Percentiles rank a stretch among this genome's conserved stretches.
phyloP scores from a whole-genome alignment of 2,113 vertebrate genomes.

The Propithecus coquereli region DNA sequence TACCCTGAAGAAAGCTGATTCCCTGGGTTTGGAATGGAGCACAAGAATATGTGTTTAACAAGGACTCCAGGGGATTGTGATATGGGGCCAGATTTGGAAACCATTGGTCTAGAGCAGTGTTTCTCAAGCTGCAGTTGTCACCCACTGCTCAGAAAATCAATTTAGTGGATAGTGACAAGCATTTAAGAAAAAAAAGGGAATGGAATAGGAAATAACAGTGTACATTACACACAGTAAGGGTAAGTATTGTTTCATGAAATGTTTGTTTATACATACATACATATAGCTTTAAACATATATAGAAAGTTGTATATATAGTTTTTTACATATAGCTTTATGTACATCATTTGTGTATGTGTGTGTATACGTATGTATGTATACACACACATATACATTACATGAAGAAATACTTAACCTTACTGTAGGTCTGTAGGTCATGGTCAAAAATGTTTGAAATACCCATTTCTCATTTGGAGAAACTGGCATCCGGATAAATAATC shows the following conservation, averaged over 20 bases:
- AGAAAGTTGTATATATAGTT: neutral
- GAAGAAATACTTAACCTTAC: neutral
- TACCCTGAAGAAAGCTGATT: neutral
- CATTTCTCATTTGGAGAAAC: neutral
- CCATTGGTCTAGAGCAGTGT: neutral
- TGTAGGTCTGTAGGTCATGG: neutral
- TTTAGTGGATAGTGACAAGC: neutral
- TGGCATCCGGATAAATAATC: neutral
- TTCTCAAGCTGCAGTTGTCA: neutral
- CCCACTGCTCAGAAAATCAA: neutral
- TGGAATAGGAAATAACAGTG: neutral
- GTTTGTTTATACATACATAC: neutral
- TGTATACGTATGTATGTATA: too few relatives aligned
- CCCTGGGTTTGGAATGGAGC: neutral
- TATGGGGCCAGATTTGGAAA: neutral
- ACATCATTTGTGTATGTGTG: neutral
- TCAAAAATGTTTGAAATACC: conserved; percentile 5
- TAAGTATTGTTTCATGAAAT: conserved; percentile 9
- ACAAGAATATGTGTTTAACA: neutral
- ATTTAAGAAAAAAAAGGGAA: neutral
- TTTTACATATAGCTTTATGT: neutral
- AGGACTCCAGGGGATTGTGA: neutral
- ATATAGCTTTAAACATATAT: neutral
- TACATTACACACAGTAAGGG: neutral
- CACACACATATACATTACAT: neutral